Evolutionary conservation across 2,113 vertebrate genomes (phyloP).

Genomic region (Misgurnus anguillicaudatus): DNA sequence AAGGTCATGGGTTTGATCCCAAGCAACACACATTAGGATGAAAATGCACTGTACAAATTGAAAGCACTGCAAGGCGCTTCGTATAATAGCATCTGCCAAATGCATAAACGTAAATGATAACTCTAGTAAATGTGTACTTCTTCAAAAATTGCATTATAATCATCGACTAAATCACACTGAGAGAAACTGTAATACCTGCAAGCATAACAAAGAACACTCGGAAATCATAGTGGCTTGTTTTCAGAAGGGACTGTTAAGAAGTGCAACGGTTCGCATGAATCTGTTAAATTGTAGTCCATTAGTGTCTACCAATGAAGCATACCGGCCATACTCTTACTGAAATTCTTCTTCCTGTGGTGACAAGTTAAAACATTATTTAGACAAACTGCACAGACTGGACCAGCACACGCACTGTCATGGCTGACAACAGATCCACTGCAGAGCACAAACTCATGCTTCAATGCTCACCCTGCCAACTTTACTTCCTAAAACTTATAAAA

Average conservation of each 20-base stretch:
- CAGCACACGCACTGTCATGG: background rate
- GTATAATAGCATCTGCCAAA: no score
- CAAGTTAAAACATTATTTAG: conserved; percentile 9
- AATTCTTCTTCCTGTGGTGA: conserved; percentile 21
- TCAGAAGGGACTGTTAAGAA: background rate
- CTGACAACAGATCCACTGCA: conserved; percentile 23
- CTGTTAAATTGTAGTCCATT: background rate
- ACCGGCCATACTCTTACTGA: background rate
- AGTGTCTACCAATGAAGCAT: conserved; percentile 19
- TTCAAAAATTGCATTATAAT: background rate
- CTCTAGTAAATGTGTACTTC: no score
- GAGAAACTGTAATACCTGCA: background rate
- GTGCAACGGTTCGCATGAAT: background rate
- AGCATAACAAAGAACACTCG: background rate
- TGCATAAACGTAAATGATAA: no score
- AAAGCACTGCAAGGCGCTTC: no score
- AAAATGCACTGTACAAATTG: no score
- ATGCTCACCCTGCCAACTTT: background rate
- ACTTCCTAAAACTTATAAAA: conserved; percentile 4
- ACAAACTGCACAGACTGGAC: conserved; percentile 22
- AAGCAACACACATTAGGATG: no score
- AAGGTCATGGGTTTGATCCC: no score
- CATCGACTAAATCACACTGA: background rate
- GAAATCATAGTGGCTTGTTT: background rate
- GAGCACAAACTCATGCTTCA: background rate